Evolutionary conservation across 2,888 invertebrate species (phyloP).

Genomic region (Synanthedon andrenaeformis): DNA sequence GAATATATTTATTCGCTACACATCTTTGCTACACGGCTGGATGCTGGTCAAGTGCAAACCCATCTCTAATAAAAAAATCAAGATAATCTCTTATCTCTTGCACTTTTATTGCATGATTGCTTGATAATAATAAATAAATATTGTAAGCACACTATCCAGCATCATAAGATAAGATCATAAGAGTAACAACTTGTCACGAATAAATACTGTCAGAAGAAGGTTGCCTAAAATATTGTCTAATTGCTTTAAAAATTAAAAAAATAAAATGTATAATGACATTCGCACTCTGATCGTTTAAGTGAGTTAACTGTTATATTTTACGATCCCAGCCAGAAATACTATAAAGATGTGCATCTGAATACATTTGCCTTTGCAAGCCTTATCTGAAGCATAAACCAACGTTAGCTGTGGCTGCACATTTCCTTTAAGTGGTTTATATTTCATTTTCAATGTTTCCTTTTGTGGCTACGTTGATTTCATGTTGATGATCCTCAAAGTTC

Average conservation of each 20-base stretch:
- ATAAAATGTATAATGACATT: neutral
- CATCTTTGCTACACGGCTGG: too few species aligned
- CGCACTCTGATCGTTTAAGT: neutral
- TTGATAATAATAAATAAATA: too few species aligned
- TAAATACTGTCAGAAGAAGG: too few species aligned
- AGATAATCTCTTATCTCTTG: too few species aligned
- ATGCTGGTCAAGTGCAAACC: too few species aligned
- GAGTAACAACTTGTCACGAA: too few species aligned
- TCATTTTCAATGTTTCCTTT: constrained; percentile 43
- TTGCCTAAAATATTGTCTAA: neutral
- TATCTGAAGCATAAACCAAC: constrained; percentile 57
- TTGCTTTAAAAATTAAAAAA: neutral
- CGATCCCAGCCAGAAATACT: constrained; percentile 7
- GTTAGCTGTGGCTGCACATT: constrained; percentile 50
- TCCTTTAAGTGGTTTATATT: constrained; percentile 37
- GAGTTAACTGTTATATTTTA: neutral
- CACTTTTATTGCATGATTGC: too few species aligned
- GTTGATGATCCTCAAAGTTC: neutral
- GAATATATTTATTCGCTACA: too few species aligned
- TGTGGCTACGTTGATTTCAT: constrained; percentile 13
- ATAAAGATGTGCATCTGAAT: constrained; percentile 39
- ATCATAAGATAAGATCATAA: too few species aligned
- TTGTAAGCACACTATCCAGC: too few species aligned
- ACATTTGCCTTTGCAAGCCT: constrained; percentile 40
- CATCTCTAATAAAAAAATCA: too few species aligned